Evolutionary conservation across 1,140 invertebrate species (phyloP).

Genomic region (Drosophila truncata): DNA sequence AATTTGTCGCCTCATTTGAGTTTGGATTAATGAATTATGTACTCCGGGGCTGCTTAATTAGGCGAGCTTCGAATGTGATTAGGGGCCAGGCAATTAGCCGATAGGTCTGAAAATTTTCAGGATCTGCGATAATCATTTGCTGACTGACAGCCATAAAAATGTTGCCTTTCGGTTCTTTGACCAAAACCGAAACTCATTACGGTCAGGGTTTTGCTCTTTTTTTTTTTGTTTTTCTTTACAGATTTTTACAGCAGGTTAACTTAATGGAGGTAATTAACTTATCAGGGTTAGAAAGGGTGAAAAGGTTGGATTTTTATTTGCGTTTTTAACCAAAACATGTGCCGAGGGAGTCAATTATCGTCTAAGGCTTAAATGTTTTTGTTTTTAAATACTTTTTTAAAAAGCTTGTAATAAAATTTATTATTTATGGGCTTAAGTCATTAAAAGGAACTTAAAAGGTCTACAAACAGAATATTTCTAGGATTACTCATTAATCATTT

Average conservation of each 20-base stretch:
- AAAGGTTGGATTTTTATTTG: conserved; percentile 26
- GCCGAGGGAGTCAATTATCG: conserved; percentile 5
- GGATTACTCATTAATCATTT: neutral
- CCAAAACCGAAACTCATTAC: conserved; percentile 35
- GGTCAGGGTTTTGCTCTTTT: no score
- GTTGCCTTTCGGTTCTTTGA: neutral
- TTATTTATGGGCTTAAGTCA: neutral
- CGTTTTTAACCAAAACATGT: conserved; percentile 16
- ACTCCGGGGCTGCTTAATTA: conserved; percentile 61
- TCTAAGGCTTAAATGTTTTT: neutral
- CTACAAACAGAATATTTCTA: no score
- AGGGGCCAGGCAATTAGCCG: conserved; percentile 72
- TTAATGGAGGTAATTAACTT: conserved; percentile 54
- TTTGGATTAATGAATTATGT: conserved; percentile 77
- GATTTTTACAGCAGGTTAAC: conserved; percentile 39
- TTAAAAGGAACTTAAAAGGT: neutral
- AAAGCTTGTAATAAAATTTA: neutral
- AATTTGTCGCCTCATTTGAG: conserved; percentile 81
- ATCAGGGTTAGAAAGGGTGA: conserved; percentile 31
- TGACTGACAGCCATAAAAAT: conserved; percentile 49
- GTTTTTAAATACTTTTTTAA: neutral
- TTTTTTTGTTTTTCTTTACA: neutral
- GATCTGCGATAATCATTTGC: conserved; percentile 52
- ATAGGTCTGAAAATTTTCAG: conserved; percentile 43
- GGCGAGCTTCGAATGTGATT: conserved; percentile 69